Conservation (phyloP, 1,140 invertebrate genomes). For the Bilobella aurantiaca region DNA sequence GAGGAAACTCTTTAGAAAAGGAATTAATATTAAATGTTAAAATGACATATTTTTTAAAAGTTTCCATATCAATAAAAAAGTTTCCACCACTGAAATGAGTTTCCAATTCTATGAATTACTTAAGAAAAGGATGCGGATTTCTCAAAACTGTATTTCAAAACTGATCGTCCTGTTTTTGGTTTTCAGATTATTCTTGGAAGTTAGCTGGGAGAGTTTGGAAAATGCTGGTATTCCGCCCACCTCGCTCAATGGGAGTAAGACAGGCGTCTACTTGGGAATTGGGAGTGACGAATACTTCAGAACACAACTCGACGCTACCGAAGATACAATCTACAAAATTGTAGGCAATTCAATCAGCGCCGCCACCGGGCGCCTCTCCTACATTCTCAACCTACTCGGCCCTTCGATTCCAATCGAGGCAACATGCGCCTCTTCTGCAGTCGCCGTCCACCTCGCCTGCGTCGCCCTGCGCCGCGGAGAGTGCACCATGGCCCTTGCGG, state of each 20-base stretch:
- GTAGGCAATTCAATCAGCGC: constrained; percentile 16
- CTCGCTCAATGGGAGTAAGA: neutral
- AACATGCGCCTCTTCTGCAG: constrained; percentile 84
- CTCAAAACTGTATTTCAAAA: no score
- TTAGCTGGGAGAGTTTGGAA: constrained; percentile 50
- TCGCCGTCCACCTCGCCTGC: constrained; percentile 78
- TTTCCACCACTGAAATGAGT: no score
- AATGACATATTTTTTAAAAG: no score
- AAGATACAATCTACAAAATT: neutral
- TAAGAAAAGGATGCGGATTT: no score
- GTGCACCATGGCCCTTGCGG: neutral
- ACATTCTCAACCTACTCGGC: neutral
- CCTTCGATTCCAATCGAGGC: constrained; percentile 81
- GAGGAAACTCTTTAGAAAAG: no score
- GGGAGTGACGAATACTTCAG: neutral
- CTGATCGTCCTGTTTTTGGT: neutral
- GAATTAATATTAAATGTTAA: no score
- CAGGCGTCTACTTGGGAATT: constrained; percentile 5
- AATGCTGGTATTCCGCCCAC: constrained; percentile 42
- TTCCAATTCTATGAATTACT: no score
- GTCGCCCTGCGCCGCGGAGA: constrained; percentile 53
- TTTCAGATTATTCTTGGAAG: constrained; percentile 47
- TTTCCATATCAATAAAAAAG: no score
- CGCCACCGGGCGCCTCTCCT: neutral
- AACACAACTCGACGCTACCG: neutral